A percentile compares a stretch with the other conserved stretches of the same genome.
These are phyloP conservation scores for Oncopeltus fasciatus DNA, from an alignment of 1,140 invertebrate genomes.

Conservation along the genomic window DNA sequence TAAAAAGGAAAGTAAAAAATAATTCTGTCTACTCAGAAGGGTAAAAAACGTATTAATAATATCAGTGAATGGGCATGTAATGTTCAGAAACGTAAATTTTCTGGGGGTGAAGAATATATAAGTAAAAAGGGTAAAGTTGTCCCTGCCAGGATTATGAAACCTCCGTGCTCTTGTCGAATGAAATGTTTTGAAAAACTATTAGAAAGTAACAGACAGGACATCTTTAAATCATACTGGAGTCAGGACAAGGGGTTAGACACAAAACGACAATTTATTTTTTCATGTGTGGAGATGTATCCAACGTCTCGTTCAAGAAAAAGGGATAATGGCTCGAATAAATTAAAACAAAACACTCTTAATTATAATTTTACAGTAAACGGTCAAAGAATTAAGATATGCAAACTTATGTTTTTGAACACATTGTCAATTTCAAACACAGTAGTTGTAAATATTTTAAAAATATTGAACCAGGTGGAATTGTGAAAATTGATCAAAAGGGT, in stretches of 20 bases:
- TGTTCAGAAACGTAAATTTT: not conserved
- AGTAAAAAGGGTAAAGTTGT: not conserved
- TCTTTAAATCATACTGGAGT: not conserved
- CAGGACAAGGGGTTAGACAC: not conserved
- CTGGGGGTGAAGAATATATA: not conserved
- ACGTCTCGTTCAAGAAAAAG: conserved; percentile 5
- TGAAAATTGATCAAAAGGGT: conserved; percentile 12
- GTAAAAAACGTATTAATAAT: not conserved
- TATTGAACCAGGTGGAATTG: conserved; percentile 13
- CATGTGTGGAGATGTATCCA: not conserved
- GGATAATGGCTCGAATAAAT: not conserved
- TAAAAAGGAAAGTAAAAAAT: not conserved
- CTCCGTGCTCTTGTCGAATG: not conserved
- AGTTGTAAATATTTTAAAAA: conserved; percentile 17
- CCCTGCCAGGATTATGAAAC: not conserved
- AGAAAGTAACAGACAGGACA: not conserved
- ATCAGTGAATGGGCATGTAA: not conserved
- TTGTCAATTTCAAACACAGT: conserved; percentile 10
- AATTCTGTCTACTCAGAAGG: not conserved
- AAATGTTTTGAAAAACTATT: not conserved
- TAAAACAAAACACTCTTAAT: conserved; percentile 3
- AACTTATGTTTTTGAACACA: conserved; percentile 16
- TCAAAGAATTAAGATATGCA: not conserved
- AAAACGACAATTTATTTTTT: conserved; percentile 10
- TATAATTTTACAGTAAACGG: conserved; percentile 15